Conservation (phyloP, 1,140 invertebrate genomes). For the Samia ricini region DNA sequence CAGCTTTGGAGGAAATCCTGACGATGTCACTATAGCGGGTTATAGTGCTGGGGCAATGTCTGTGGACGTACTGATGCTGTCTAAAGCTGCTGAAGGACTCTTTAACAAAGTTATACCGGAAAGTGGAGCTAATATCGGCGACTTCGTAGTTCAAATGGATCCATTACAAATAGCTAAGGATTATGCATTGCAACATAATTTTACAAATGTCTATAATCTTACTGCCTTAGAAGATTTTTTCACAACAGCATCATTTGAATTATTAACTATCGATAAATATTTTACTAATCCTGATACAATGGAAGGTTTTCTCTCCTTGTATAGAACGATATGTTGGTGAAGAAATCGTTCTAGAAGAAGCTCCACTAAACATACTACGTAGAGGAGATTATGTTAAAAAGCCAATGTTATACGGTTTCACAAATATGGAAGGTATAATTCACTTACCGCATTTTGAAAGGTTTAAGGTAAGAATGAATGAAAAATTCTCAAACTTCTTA, state of each 20-base stretch:
- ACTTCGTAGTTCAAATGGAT: constrained; percentile 35
- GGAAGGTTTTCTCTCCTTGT: no score
- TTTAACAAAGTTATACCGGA: constrained; percentile 56
- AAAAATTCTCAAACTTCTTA: constrained; percentile 47
- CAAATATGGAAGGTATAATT: constrained; percentile 50
- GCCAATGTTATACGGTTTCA: constrained; percentile 48
- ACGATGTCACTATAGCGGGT: constrained; percentile 44
- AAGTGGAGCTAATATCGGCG: constrained; percentile 38
- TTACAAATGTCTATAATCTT: constrained; percentile 34
- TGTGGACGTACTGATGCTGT: constrained; percentile 40
- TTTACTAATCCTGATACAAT: no score
- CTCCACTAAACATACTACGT: no score
- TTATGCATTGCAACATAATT: constrained; percentile 35
- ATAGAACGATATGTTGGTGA: constrained; percentile 46
- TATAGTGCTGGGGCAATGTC: constrained; percentile 42
- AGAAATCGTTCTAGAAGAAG: no score
- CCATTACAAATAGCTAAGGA: constrained; percentile 43
- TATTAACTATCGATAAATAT: constrained; percentile 28
- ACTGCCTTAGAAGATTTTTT: constrained; percentile 46
- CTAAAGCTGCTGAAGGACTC: constrained; percentile 35
- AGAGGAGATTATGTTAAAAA: no score
- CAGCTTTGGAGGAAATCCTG: constrained; percentile 46
- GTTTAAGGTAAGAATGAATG: constrained; percentile 50
- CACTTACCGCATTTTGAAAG: constrained; percentile 30
- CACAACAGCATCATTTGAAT: constrained; percentile 38